Evolutionary conservation across 2,888 invertebrate genomes (phyloP), one percentile per base, ranked within the genome.

Genomic region (Patella depressa): DNA sequence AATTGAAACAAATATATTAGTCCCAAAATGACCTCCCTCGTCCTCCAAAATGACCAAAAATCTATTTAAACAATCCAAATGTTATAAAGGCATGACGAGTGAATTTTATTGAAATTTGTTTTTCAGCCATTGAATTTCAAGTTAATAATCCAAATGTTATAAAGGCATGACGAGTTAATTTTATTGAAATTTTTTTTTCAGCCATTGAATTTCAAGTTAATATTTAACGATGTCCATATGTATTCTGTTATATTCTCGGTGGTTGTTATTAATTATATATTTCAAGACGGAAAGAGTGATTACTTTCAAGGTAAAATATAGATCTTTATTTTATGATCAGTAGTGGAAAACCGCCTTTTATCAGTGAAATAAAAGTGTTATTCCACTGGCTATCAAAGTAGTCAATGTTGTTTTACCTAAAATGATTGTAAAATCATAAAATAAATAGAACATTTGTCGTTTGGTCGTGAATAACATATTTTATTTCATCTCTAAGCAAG

Each of bases 271-370:
- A 90, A 90, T 82, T 90, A 90, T 77, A 86, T 88, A 70, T 89
- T 89, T 78, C 89, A 89, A 79, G 90, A 90, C 81, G 90, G 90
- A n/a, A 89, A 89, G 79, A 89, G 87, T 78, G 87, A 90, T 75
- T 90, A 90, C 78, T 90, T 90, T 76, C 90, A 90, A 87, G 90
- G 90, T 89, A 81, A 80, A 78, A 9, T 45, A 45, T 45, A 45
- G 5, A 45, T 45, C 45, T 45, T 0, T 45, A 45, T 34, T 34
- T 34, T 34, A 34, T 34, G 34, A 34, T 34, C 34, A 34, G 34
- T 34, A 34, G 34, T 34, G 34, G 34, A 34, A 34, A 0, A 34
- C 34, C 2, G 34, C 2, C 2, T 34, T 34, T 24, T 24, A 24
- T 24, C 24, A 24, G 24, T 24, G 24, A 24, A 24, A 24, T 24